phyloP scores from a whole-genome alignment of 2,888 invertebrate genomes.

The Machimus rusticus region DNA sequence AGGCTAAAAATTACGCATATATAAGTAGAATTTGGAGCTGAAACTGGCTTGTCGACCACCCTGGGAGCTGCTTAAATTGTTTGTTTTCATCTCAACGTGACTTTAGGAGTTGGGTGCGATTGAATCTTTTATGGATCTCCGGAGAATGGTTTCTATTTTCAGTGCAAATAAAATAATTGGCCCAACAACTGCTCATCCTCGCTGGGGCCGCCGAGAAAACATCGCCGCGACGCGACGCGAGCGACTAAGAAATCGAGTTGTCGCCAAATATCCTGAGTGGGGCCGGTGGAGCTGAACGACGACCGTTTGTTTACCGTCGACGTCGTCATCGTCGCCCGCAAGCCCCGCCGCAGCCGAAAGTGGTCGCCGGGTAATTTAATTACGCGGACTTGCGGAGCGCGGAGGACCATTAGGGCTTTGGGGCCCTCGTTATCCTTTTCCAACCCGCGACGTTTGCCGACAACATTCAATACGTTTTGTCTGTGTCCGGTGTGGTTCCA shows the following conservation, averaged over 20 bases:
- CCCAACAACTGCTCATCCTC: neutral
- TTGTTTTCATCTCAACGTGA: neutral
- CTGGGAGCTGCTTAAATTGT: neutral
- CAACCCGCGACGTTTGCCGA: neutral
- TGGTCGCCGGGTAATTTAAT: neutral
- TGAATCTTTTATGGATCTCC: neutral
- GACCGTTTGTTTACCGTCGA: neutral
- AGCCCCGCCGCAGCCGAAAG: neutral
- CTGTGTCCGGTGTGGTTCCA: neutral
- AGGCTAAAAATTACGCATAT: neutral
- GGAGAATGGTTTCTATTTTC: neutral
- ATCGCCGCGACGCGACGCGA: neutral
- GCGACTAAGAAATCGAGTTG: neutral
- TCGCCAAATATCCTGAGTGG: neutral
- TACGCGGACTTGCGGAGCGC: neutral
- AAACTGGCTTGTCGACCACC: neutral
- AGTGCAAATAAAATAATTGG: neutral
- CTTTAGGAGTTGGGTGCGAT: neutral
- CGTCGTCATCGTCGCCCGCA: neutral
- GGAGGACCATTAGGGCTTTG: neutral
- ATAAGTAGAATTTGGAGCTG: neutral
- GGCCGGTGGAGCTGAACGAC: neutral
- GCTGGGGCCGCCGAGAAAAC: neutral
- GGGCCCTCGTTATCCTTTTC: neutral
- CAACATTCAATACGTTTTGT: neutral